These are phyloP conservation scores for Cloeon dipterum DNA, from an alignment of 2,888 invertebrate genomes.

Conservation along the genomic window DNA sequence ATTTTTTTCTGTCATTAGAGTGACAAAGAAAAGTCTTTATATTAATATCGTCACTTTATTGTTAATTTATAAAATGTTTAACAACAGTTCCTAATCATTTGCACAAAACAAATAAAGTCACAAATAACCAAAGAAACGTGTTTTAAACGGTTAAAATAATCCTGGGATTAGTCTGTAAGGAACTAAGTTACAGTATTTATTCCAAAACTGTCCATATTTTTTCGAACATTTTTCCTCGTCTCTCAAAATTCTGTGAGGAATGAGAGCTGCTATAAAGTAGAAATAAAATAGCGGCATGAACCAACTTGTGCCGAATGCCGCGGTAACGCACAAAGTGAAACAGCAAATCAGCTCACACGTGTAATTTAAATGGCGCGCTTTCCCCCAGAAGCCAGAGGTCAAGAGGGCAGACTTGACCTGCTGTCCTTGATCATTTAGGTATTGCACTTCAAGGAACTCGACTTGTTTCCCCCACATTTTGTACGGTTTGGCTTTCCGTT, in stretches of 20 bases:
- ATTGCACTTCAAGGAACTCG: conserved; percentile 14
- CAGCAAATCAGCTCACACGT: conserved; percentile 26
- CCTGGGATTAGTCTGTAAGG: conserved; percentile 25
- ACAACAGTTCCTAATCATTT: too few relatives aligned
- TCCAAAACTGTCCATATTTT: conserved; percentile 26
- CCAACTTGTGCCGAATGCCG: conserved; percentile 15
- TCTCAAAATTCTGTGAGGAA: conserved; percentile 22
- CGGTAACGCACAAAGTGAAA: conserved; percentile 21
- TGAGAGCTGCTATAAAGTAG: conserved; percentile 12
- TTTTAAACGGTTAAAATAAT: too few relatives aligned
- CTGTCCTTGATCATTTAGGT: conserved; percentile 14
- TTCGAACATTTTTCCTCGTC: conserved; percentile 25
- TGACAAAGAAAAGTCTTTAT: too few relatives aligned
- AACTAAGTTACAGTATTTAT: conserved; percentile 22
- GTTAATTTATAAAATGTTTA: too few relatives aligned
- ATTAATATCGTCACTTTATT: too few relatives aligned
- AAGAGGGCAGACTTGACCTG: conserved; percentile 17
- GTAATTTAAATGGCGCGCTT: conserved; percentile 30
- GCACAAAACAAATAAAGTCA: too few relatives aligned
- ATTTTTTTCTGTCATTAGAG: too few relatives aligned
- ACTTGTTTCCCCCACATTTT: conserved; percentile 16
- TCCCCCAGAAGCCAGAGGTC: conserved; percentile 28
- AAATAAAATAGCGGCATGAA: conserved; percentile 11
- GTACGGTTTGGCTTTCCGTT: background rate
- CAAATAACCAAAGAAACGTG: too few relatives aligned